A percentile compares a stretch with the other conserved stretches of the same genome.
Evolutionary conservation across 2,113 vertebrate species (phyloP).

Genomic region (Clarias gariepinus): DNA sequence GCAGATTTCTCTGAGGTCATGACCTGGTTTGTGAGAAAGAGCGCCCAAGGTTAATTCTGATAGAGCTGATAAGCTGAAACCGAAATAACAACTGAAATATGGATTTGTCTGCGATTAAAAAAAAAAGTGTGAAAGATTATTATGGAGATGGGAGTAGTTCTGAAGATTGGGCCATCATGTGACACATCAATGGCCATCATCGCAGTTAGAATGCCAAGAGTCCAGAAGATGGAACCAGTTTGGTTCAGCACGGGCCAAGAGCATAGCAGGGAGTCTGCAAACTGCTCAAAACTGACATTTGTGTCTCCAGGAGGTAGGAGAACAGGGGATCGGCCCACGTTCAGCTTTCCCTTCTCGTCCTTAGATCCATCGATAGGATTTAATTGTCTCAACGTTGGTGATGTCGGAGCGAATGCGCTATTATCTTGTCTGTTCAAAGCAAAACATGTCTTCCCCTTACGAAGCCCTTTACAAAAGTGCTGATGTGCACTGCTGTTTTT

Average conservation of each 20-base stretch:
- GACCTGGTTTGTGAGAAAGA: background rate
- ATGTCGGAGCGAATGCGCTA: conserved; percentile 60
- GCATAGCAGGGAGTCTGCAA: conserved; percentile 80
- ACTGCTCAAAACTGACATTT: conserved; percentile 82
- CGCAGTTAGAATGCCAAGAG: conserved; percentile 69
- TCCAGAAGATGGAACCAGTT: conserved; percentile 80
- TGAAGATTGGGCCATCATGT: conserved; percentile 70
- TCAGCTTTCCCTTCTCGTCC: conserved; percentile 59
- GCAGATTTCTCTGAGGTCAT: conserved; percentile 38
- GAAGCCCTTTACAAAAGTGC: conserved; percentile 62
- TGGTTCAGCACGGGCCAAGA: conserved; percentile 74
- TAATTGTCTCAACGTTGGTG: conserved; percentile 68
- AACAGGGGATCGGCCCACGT: conserved; percentile 70
- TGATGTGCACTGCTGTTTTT: conserved; percentile 67
- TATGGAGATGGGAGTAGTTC: conserved; percentile 45
- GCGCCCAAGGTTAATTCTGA: conserved; percentile 26
- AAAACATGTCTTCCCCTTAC: conserved; percentile 35
- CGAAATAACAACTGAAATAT: background rate
- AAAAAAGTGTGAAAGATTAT: conserved; percentile 1
- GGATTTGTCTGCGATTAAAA: background rate
- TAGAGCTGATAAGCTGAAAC: background rate
- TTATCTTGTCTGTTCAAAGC: conserved; percentile 54
- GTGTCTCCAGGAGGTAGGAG: conserved; percentile 77
- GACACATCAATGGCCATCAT: conserved; percentile 73
- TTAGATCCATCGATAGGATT: conserved; percentile 66